Evolutionary conservation across 2,113 vertebrate genomes (phyloP), one percentile per base, ranked within the genome.

Genomic region (Callospermophilus lateralis): DNA sequence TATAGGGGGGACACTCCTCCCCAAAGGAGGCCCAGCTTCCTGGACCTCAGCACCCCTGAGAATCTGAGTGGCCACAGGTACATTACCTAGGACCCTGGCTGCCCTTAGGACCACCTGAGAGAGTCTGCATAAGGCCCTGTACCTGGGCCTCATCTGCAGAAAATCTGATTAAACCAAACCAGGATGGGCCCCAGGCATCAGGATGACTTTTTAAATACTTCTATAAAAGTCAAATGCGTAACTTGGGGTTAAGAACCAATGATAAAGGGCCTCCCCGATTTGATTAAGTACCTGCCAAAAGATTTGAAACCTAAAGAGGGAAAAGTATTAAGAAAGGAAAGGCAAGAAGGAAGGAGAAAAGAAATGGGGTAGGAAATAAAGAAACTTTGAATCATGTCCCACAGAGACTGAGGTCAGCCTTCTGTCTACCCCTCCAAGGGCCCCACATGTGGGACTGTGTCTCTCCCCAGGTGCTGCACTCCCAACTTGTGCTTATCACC

Each of bases 1-100:
- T 72, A 0, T 0, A 3, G 30, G 0, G n/a, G 37, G 48, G 22
- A 16, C 10, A 48, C 37, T 19, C 2, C 4, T 45, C 8, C 45
- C 45, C 45, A 45, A 83, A 76, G 61, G 48, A 73, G 67, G 3
- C 15, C 30, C n/a, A 19, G 73, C 5, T 42, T 4, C 61, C 19
- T 11, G 8, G 81, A 24, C 19, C 58, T 19, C 90, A 30, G 37
- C 32, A 24, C 13, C 12, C 24, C 24, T 6, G 12, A 16, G 26
- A n/a, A 42, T 26, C 61, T 4, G 26, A n/a, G 34, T 11, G 30
- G 4, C 34, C 13, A 1, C 1, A 20, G 70, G n/a, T 30, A 8
- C 68, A 4, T 26, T 17, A 51, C n/a, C 61, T 17, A 24, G 48
- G 34, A 68, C 65, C 22, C 22, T 11, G 68, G 45, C 34, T n/a